Evolutionary conservation across 1,140 invertebrate species (phyloP).

Genomic region (Cotesia glomerata): DNA sequence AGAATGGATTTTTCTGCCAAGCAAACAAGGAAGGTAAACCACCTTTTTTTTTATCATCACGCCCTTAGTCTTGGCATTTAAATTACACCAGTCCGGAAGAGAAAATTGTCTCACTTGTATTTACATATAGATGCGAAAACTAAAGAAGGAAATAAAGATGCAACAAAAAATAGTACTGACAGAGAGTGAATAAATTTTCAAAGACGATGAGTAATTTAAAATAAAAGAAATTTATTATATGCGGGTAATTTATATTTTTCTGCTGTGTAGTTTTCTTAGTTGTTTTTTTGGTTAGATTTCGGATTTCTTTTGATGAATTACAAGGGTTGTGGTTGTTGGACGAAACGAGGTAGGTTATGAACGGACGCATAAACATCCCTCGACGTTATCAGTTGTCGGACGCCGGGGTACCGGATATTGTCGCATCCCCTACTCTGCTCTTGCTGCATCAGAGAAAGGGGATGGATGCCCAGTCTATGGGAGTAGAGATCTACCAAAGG

Average conservation of each 20-base stretch:
- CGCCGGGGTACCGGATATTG: slow-evolving; percentile 65
- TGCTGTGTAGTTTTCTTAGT: neutral
- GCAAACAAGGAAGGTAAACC: slow-evolving; percentile 30
- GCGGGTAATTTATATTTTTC: neutral
- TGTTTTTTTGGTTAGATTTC: neutral
- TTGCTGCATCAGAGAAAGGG: slow-evolving; percentile 38
- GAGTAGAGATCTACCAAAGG: neutral
- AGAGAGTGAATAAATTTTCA: neutral
- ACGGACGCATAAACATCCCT: slow-evolving; percentile 63
- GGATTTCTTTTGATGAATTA: slow-evolving; percentile 29
- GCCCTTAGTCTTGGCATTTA: slow-evolving; percentile 49
- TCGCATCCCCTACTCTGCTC: slow-evolving; percentile 61
- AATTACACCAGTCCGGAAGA: slow-evolving; percentile 54
- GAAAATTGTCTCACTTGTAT: slow-evolving; percentile 52
- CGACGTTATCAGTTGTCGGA: slow-evolving; percentile 65
- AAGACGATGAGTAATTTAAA: neutral
- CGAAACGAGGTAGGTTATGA: slow-evolving; percentile 57
- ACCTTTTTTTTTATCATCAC: slow-evolving; percentile 32
- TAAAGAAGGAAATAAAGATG: neutral
- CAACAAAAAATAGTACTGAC: neutral
- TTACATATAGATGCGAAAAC: slow-evolving; percentile 59
- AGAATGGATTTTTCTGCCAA: neutral
- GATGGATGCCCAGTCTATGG: slow-evolving; percentile 29
- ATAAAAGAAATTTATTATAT: too few species aligned
- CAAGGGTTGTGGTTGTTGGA: slow-evolving; percentile 41